Percentiles rank a stretch among this genome's conserved stretches.
phyloP scores from a whole-genome alignment of 2,797 vertebrate genomes.

The Phoebastria nigripes region DNA sequence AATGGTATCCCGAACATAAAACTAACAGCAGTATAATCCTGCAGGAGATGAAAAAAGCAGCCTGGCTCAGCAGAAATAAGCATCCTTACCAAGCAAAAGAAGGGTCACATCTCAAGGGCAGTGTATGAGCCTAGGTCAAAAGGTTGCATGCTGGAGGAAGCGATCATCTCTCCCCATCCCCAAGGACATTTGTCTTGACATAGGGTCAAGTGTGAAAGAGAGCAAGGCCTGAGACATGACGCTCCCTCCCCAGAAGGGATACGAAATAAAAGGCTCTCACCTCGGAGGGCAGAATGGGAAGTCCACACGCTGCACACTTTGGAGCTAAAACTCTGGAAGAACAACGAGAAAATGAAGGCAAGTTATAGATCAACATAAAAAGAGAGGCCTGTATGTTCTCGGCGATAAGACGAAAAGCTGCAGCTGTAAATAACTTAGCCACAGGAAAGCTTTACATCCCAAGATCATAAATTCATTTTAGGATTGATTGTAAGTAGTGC shows the following conservation, averaged over 20 bases:
- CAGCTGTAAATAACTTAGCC: not conserved
- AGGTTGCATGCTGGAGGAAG: not conserved
- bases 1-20: not conserved
- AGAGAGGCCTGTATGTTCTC: not conserved
- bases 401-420: not conserved
- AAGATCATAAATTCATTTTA: not conserved
- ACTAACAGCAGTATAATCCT: not conserved
- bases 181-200: rapidly evolving
- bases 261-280: conserved; percentile 73
- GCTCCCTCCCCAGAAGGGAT: rapidly evolving
- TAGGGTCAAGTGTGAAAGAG: not conserved
- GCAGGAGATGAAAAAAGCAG: not conserved
- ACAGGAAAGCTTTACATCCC: not conserved
- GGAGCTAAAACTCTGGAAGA: conserved; percentile 88
- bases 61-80: not conserved
- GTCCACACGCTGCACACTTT: conserved; percentile 91
- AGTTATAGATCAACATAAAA: not conserved
- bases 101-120: not conserved
- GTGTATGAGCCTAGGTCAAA: not conserved
- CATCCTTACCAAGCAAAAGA: not conserved
- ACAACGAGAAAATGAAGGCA: not conserved
- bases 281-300: conserved; percentile 92
- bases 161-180: not conserved
- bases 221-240: not conserved
- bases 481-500: not conserved